Base-by-base conservation (phyloP, 2,113 vertebrate species). In the Vanacampus margaritifer region DNA sequence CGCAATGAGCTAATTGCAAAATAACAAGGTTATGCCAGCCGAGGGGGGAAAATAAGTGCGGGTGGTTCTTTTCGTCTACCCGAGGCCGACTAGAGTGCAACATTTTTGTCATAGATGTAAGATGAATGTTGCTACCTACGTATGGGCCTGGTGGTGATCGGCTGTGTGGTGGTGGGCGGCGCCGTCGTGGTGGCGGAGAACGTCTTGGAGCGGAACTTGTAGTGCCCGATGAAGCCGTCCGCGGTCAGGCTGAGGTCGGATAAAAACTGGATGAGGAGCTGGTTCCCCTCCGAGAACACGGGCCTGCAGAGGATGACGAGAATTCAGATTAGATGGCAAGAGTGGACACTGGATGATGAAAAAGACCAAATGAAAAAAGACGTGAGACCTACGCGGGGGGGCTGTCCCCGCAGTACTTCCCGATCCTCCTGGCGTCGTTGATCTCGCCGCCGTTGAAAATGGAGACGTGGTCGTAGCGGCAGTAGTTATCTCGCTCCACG, bases 171-270 rank as follows among this genome's bases (percentile, higher is more conserved):
- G 21, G 95, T 96, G 66, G 91, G 76, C 5, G 94, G 92, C 0
- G 65, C 75, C 32, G 75, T 56, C 23, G 94, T 94, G 43, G 95
- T 95, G 72, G 85, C 86, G 13, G 90, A 89, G 67, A 94, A 84
- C 79, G 94, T 98, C 90, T 95, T 97, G 21, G 95, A 93, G 85
- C 95, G 93, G 85, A 99, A 98, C 88, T 94, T 98, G 84, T 99
- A 99, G 87, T 98, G 95, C 61, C 93, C 93, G 51, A 98, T 95
- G 88, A 99, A 99, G 23, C 97, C 97, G 61, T 99, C 97, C 19
- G 96, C 97, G 10, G 97, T 99, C 67, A 98, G 91, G 81, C 97
- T 98, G 83, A 98, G 91, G 82, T 99, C 97, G 54, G 97, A 99
- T 72, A 99, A 92, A 88, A 99, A 98, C 90, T 98, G 97, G 89